Evolutionary conservation across 2,113 vertebrate genomes (phyloP), one percentile per base, ranked within the genome.

Genomic region (Caloenas nicobarica): DNA sequence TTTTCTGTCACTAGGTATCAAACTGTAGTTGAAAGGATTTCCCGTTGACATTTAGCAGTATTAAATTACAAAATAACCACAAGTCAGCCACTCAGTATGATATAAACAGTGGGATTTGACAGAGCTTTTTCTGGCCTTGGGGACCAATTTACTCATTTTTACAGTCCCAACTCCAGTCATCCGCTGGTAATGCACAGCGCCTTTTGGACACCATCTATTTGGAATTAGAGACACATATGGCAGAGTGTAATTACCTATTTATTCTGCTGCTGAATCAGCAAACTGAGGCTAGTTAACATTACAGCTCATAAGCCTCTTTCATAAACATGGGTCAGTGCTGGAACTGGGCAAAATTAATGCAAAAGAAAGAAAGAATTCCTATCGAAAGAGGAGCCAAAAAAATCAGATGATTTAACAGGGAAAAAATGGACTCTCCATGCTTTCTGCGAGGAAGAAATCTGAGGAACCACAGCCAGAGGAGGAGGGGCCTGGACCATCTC

Each of bases 91-190:
- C 96, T 97, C 96, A 96, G 96, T 97, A 97, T 96, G 97, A 97
- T 94, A 94, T 97, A 97, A 97, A 97, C 96, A 97, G 96, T 96
- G 96, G 96, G 96, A 97, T 96, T 96, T 97, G 97, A 97, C 96
- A 97, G 94, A 97, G 95, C 84, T 93, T 94, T 96, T 97, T 96
- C 94, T 95, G 95, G 96, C 97, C 97, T 97, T 95, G 91, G 97
- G 97, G 97, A 98, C 97, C 96, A 97, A 98, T 98, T 98, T 97
- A 97, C 96, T 97, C 96, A 95, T 96, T 97, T 97, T 97, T 97
- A 97, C 95, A 95, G 97, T 97, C 97, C 96, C 91, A 96, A 94
- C 81, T 94, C 94, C 89, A 95, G 94, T 86, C 95, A 96, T 96
- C 94, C 62, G 86, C 97, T 94, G 94, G 95, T 97, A 97, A 97